Evolutionary conservation across 2,888 invertebrate species (phyloP).

Genomic region (Schizaphis graminum): DNA sequence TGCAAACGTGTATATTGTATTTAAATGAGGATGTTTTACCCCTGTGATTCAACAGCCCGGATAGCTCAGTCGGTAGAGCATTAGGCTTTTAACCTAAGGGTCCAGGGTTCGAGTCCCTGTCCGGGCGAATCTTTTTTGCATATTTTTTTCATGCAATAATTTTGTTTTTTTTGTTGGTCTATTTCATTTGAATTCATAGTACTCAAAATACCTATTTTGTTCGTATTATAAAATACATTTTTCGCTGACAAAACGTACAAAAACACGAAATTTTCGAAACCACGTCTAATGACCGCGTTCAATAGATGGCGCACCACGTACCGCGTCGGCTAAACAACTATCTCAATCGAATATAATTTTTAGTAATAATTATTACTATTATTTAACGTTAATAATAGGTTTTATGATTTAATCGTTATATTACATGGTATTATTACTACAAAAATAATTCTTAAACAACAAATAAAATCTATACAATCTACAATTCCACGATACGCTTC

Average conservation of each 20-base stretch:
- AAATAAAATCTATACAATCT: neutral
- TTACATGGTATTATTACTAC: neutral
- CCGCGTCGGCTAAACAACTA: neutral
- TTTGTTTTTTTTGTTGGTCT: neutral
- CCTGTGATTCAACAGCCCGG: conserved; percentile 67
- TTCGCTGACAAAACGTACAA: neutral
- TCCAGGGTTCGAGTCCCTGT: conserved; percentile 70
- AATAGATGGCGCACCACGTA: conserved; percentile 41
- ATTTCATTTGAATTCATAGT: neutral
- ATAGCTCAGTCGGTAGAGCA: conserved; percentile 70
- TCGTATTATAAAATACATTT: neutral
- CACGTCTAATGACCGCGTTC: neutral
- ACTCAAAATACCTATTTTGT: neutral
- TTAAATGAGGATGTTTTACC: neutral
- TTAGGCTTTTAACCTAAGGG: conserved; percentile 70
- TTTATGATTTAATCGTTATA: neutral
- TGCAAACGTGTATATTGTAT: neutral
- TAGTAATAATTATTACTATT: neutral
- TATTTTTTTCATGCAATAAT: neutral
- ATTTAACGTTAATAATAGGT: neutral
- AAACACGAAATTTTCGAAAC: neutral
- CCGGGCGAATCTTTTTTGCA: conserved; percentile 68
- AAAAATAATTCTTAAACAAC: neutral
- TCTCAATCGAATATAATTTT: neutral
- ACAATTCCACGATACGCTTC: neutral